Percentiles rank a stretch among this genome's conserved stretches.
Evolutionary conservation across 2,113 vertebrate genomes (phyloP).

Genomic region (Tenrec ecaudatus): DNA sequence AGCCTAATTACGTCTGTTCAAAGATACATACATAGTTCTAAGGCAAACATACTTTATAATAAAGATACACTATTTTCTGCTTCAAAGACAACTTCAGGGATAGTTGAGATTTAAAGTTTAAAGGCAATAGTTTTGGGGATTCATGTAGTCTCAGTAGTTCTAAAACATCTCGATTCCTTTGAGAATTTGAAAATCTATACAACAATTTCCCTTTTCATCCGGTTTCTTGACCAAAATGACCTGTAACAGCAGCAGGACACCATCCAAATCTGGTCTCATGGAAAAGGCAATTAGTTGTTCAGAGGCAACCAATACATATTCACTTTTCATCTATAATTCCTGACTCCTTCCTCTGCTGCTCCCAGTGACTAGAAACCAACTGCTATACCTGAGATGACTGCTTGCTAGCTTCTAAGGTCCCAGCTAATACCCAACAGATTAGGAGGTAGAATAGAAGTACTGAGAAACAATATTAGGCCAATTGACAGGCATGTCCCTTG

Average conservation of each 20-base stretch:
- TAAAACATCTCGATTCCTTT: neutral
- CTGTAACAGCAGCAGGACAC: neutral
- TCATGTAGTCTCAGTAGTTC: neutral
- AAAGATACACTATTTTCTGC: neutral
- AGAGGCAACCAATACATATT: neutral
- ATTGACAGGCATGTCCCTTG: neutral
- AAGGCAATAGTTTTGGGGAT: neutral
- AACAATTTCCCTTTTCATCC: neutral
- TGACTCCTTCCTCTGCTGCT: neutral
- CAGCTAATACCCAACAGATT: neutral
- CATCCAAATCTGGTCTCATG: neutral
- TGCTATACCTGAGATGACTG: neutral
- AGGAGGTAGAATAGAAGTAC: neutral
- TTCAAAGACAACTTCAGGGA: neutral
- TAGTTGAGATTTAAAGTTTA: neutral
- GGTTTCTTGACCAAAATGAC: neutral
- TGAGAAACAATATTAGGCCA: neutral
- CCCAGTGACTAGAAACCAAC: neutral
- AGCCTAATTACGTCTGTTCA: too few species aligned
- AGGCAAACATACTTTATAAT: neutral
- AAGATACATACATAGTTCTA: neutral
- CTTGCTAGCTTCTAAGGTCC: neutral
- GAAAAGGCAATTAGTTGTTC: neutral
- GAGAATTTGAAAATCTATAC: neutral
- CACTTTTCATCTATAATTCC: neutral